phyloP scores from a whole-genome alignment of 2,113 vertebrate genomes.

The Charadrius vociferus region DNA sequence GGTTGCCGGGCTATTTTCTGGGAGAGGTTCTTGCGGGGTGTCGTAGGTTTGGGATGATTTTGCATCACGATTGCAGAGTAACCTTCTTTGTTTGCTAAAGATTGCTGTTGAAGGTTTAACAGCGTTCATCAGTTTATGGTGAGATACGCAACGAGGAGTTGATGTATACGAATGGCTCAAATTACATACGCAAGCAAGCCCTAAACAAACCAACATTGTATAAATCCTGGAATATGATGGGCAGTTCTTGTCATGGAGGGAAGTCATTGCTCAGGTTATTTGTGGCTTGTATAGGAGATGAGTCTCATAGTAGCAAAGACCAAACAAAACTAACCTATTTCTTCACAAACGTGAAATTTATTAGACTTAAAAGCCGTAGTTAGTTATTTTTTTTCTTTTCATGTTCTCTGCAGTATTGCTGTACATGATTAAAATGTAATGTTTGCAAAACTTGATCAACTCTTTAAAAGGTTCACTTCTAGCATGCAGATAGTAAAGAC shows the following conservation, averaged over 20 bases:
- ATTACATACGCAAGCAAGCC: background rate
- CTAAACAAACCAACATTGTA: background rate
- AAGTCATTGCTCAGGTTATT: constrained; percentile 4
- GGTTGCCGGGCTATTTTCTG: background rate
- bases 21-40: background rate
- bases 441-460: constrained; percentile 17
- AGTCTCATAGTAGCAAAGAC: background rate
- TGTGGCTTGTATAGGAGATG: background rate
- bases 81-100: constrained; percentile 29
- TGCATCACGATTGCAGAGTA: background rate
- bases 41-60: background rate
- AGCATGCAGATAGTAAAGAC: background rate
- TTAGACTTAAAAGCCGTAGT: background rate
- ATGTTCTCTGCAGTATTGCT: background rate
- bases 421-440: background rate
- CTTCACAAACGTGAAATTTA: background rate
- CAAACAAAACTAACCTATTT: background rate
- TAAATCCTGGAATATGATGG: background rate
- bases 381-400: background rate
- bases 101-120: background rate
- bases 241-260: background rate
- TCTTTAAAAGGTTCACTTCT: background rate
- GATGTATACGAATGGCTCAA: background rate
- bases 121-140: background rate
- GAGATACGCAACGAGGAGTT: background rate